Percentiles rank a stretch among this genome's conserved stretches.
Conservation (phyloP, 2,888 invertebrate species). For the Platycheirus rosarum region DNA sequence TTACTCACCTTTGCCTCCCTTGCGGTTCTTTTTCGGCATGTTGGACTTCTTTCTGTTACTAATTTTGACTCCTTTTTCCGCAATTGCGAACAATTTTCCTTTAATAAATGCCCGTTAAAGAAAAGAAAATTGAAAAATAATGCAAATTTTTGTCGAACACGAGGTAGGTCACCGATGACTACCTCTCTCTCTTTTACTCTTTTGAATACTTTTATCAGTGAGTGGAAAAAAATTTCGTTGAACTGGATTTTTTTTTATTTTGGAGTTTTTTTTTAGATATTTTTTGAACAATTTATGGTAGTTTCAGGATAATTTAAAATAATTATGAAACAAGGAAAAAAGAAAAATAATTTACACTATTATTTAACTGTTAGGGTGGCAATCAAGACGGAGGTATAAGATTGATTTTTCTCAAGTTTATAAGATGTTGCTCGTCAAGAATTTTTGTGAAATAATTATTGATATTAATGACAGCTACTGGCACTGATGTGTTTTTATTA, state of each 20-base stretch:
- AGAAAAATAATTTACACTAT: conserved; percentile 67
- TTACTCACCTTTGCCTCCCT: conserved; percentile 81
- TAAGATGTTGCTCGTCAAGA: conserved; percentile 65
- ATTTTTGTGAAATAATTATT: conserved; percentile 49
- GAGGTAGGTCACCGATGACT: conserved; percentile 77
- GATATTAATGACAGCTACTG: conserved; percentile 29
- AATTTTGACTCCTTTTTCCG: conserved; percentile 55
- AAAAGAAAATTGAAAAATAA: conserved; percentile 42
- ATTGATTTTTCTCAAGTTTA: conserved; percentile 79
- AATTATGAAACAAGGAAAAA: conserved; percentile 55
- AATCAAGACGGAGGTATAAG: conserved; percentile 82
- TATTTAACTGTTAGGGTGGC: conserved; percentile 69
- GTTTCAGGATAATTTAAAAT: conserved; percentile 7
- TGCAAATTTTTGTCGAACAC: conserved; percentile 75
- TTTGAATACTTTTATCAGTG: conserved; percentile 57
- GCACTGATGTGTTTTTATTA: conserved; percentile 59
- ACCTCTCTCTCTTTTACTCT: conserved; percentile 26
- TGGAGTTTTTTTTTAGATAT: conserved; percentile 48
- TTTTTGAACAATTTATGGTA: conserved; percentile 45
- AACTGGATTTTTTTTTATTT: conserved; percentile 50
- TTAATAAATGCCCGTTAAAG: conserved; percentile 15
- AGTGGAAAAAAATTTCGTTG: conserved; percentile 49
- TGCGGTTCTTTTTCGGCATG: conserved; percentile 82
- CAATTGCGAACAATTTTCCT: conserved; percentile 58
- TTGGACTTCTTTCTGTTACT: conserved; percentile 75